A percentile compares a stretch with the other conserved stretches of the same genome.
phyloP scores from a whole-genome alignment of 2,888 invertebrate genomes.

The Bellardia bayeri region DNA sequence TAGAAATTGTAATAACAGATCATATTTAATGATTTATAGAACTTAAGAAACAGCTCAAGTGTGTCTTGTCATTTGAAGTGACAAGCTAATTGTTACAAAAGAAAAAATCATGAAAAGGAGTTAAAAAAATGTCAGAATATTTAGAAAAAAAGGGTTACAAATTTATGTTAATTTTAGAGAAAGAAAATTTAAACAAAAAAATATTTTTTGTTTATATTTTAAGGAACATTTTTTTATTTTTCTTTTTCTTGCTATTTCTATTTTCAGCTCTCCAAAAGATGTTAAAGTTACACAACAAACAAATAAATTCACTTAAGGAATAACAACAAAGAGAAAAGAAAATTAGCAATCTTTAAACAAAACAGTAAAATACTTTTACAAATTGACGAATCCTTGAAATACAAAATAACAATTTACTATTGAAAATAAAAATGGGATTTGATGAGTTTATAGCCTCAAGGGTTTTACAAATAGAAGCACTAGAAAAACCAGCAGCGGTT shows the following conservation, averaged over 20 bases:
- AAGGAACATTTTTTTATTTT: background rate
- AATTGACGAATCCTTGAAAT: conserved; percentile 19
- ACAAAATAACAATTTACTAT: conserved; percentile 33
- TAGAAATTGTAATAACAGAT: background rate
- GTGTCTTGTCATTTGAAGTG: background rate
- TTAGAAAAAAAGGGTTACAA: background rate
- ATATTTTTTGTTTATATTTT: too few species aligned
- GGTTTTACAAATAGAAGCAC: conserved; percentile 61
- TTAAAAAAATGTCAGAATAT: too few species aligned
- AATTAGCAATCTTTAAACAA: background rate
- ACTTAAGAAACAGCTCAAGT: background rate
- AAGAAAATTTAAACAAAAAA: background rate
- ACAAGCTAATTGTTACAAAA: background rate
- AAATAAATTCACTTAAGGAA: background rate
- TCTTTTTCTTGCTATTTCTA: background rate
- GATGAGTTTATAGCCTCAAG: conserved; percentile 61
- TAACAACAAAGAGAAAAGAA: conserved; percentile 1
- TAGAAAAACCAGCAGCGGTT: conserved; percentile 28
- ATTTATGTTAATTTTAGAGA: background rate
- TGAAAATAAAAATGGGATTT: conserved; percentile 74
- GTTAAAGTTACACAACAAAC: background rate
- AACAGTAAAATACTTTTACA: background rate
- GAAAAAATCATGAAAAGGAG: too few species aligned
- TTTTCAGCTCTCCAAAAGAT: conserved; percentile 14
- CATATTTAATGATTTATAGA: conserved; percentile 37